Base-by-base conservation (phyloP, 2,113 vertebrate genomes). In the Sturnus vulgaris region DNA sequence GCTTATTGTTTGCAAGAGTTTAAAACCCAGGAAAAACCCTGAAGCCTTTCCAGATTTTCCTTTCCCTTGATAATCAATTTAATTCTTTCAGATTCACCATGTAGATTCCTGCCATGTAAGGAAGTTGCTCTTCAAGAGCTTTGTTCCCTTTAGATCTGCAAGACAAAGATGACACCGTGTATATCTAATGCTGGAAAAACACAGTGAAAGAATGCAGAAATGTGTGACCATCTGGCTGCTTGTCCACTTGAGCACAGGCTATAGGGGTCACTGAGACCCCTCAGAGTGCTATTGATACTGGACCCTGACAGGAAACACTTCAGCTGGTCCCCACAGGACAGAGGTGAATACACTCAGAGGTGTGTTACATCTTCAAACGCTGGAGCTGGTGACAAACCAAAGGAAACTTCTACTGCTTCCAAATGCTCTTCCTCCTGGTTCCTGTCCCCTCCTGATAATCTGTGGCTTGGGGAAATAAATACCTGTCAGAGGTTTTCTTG, bases 191-290 rank as follows among this genome's bases (percentile, higher is more conserved):
- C 68, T 96, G 90, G 69, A 92, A 97, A 98, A 98, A 97, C 96
- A 98, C 80, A 88, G 79, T 49, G 77, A 90, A 97, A 88, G 97
- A 97, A 98, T 97, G 97, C 91, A 95, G 95, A 96, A 96, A 88
- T 69, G 57, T 73, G 91, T 95, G 94, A 94, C 96, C 98, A 98
- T 97, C 98, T 97, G 98, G 97, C 92, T 94, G 95, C 88, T 85
- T 91, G 96, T 97, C 98, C 98, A 98, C 98, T 98, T 97, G 97
- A 97, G 88, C 97, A 97, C 97, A 97, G 97, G 98, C 95, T 98
- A 93, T 97, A 97, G 68, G 98, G 98, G 97, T 98, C 98, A 98
- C 39, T 91, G 98, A 97, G 88, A 97, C 92, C 95, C 97, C 96
- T 97, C 93, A 59, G 82, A 97, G 97, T 92, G 94, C 96, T 94